A percentile compares a stretch with the other conserved stretches of the same genome.
Evolutionary conservation across 2,888 invertebrate genomes (phyloP).

Genomic region (Torymus aiolomorphi): DNA sequence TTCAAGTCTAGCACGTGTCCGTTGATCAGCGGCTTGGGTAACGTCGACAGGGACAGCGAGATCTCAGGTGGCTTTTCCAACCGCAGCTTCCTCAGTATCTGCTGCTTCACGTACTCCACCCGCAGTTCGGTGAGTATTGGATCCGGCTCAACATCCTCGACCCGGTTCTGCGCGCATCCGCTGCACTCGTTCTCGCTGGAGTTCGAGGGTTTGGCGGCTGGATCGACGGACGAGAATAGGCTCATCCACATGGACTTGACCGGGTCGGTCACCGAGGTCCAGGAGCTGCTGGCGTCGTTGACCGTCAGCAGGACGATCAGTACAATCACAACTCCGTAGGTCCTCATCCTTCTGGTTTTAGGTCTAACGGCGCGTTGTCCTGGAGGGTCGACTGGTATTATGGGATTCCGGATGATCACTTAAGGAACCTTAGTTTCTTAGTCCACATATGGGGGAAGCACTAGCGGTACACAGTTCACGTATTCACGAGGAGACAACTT

Average conservation of each 20-base stretch:
- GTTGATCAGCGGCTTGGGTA: constrained; percentile 87
- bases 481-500: too few relatives aligned
- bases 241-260: constrained; percentile 68
- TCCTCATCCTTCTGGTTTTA: background rate
- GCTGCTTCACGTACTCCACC: constrained; percentile 89
- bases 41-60: constrained; percentile 79
- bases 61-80: constrained; percentile 85
- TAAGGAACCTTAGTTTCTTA: too few relatives aligned
- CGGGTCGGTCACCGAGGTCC: constrained; percentile 66
- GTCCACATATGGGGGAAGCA: too few relatives aligned
- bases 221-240: constrained; percentile 61
- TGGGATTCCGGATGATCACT: too few relatives aligned
- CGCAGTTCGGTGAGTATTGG: constrained; percentile 80
- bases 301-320: constrained; percentile 54
- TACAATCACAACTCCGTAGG: background rate
- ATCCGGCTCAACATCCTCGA: constrained; percentile 67
- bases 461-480: too few relatives aligned
- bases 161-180: constrained; percentile 67
- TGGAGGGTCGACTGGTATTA: too few relatives aligned
- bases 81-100: constrained; percentile 88
- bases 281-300: constrained; percentile 54
- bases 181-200: constrained; percentile 61
- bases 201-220: background rate
- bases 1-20: constrained; percentile 80
- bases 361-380: too few relatives aligned